Percentiles rank a stretch among this genome's conserved stretches.
These are phyloP conservation scores for Arvicola amphibius DNA, from an alignment of 2,797 vertebrate species.

Conservation along the genomic window DNA sequence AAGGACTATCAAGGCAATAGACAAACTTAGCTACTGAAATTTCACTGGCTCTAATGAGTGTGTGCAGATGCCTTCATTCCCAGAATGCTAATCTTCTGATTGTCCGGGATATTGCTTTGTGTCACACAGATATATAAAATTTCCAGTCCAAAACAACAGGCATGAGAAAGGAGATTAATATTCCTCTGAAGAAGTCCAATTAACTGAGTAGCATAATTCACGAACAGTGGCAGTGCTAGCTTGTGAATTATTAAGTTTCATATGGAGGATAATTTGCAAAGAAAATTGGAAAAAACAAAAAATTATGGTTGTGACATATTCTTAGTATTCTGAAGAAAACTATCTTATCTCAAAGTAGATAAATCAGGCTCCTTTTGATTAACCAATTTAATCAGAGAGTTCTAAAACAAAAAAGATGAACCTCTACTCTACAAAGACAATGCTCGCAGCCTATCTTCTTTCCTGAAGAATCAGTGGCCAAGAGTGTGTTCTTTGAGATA, in stretches of 20 bases:
- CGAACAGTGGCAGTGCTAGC: not conserved
- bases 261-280: conserved; percentile 65
- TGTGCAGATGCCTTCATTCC: conserved; percentile 1
- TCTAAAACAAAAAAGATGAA: conserved; percentile 20
- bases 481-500: not conserved
- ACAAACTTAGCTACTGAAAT: conserved; percentile 3
- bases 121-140: not conserved
- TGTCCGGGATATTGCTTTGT: conserved; percentile 16
- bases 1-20: not conserved
- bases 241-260: conserved; percentile 69
- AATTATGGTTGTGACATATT: conserved; percentile 42
- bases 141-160: conserved; percentile 12
- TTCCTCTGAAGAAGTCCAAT: conserved; percentile 58
- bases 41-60: not conserved
- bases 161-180: conserved; percentile 54
- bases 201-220: conserved; percentile 57
- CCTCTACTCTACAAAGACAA: not conserved
- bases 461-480: conserved; percentile 8
- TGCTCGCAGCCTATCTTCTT: not conserved
- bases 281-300: conserved; percentile 41
- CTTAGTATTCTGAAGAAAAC: conserved; percentile 53
- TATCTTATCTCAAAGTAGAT: conserved; percentile 32
- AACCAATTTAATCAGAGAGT: conserved; percentile 32
- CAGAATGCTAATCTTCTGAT: conserved; percentile 27
- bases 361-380: not conserved